Evolutionary conservation across 2,113 vertebrate species (phyloP).

Genomic region (Zootoca vivipara): DNA sequence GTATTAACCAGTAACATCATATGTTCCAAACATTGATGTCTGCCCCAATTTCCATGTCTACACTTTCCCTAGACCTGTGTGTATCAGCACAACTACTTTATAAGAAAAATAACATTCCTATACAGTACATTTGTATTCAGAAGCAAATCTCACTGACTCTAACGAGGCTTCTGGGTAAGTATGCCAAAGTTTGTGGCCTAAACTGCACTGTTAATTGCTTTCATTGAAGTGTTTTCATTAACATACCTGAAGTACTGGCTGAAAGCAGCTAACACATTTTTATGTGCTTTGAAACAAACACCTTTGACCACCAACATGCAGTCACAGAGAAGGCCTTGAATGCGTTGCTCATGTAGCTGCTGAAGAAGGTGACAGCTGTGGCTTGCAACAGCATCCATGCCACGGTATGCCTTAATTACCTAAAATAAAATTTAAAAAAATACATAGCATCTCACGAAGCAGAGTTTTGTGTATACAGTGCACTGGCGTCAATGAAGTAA

Average conservation of each 20-base stretch:
- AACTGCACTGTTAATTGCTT: neutral
- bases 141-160: neutral
- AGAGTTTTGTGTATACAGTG: neutral
- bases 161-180: neutral
- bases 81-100: neutral
- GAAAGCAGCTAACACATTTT: conserved; percentile 96
- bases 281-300: conserved; percentile 97
- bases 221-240: neutral
- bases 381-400: conserved; percentile 88
- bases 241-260: conserved; percentile 94
- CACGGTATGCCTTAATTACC: conserved; percentile 62
- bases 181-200: neutral
- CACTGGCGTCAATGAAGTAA: neutral
- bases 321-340: conserved; percentile 96
- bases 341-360: conserved; percentile 96
- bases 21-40: neutral
- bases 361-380: conserved; percentile 97
- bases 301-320: conserved; percentile 97
- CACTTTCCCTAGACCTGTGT: neutral
- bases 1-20: neutral
- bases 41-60: neutral
- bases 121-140: neutral
- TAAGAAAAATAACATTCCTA: neutral
- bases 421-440: conserved; percentile 36
- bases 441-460: neutral